These are phyloP conservation scores for Drosophila stalkeri DNA, from an alignment of 2,888 invertebrate genomes.

Conservation along the genomic window DNA sequence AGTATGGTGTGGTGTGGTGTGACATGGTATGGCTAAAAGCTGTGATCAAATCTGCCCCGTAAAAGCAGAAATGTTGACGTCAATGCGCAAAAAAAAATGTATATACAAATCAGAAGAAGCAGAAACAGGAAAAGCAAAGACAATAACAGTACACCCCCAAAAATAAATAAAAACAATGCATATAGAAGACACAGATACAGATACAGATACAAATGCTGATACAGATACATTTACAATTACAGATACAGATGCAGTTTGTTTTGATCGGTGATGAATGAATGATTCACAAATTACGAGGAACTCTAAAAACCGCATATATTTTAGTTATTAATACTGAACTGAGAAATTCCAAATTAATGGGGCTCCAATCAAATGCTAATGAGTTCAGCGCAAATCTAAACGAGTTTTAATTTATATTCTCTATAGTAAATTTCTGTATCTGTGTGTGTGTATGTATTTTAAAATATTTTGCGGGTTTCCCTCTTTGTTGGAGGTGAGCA, in stretches of 20 bases:
- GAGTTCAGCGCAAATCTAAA: conserved; percentile 56
- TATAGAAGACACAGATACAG: neutral
- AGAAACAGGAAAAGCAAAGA: conserved; percentile 36
- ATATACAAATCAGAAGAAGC: neutral
- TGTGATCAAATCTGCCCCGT: conserved; percentile 8
- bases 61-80: conserved; percentile 58
- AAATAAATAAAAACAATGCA: conserved; percentile 8
- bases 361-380: conserved; percentile 62
- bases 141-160: conserved; percentile 32
- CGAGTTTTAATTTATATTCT: conserved; percentile 34
- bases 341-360: conserved; percentile 41
- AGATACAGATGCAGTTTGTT: conserved; percentile 25
- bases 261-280: conserved; percentile 36
- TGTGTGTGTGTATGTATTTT: neutral
- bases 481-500: conserved; percentile 44
- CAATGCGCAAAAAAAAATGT: conserved; percentile 47
- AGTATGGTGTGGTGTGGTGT: neutral
- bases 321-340: conserved; percentile 12
- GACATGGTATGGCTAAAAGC: conserved; percentile 1
- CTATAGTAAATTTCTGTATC: neutral
- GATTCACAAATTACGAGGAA: conserved; percentile 59
- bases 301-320: conserved; percentile 27
- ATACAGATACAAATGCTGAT: neutral
- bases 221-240: neutral
- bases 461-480: conserved; percentile 57